phyloP scores from a whole-genome alignment of 2,888 invertebrate species.

The Tetragonula carbonaria region DNA sequence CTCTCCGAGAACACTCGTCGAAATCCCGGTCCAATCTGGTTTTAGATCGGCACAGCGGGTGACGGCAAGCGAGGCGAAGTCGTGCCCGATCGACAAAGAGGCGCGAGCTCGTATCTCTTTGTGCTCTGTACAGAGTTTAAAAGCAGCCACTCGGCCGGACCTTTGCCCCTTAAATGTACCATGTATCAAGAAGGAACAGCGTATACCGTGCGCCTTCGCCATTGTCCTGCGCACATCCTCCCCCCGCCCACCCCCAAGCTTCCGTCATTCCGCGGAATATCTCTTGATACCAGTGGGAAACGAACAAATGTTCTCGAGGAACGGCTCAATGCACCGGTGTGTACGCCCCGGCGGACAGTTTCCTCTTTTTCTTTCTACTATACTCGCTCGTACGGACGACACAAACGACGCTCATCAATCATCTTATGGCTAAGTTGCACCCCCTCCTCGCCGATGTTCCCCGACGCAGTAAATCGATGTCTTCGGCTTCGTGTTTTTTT shows the following conservation, averaged over 20 bases:
- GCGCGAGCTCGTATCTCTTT: slow-evolving; percentile 31
- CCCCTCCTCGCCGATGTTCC: background rate
- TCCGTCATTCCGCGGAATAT: slow-evolving; percentile 75
- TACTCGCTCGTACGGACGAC: slow-evolving; percentile 37
- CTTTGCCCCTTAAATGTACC: slow-evolving; percentile 66
- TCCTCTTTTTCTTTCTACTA: slow-evolving; percentile 24
- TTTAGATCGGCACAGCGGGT: slow-evolving; percentile 1
- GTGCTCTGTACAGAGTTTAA: slow-evolving; percentile 35
- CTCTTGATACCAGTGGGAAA: slow-evolving; percentile 73
- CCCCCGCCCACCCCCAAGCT: no score
- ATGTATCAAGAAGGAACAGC: slow-evolving; percentile 42
- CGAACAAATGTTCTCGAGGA: slow-evolving; percentile 72
- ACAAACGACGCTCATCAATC: slow-evolving; percentile 61
- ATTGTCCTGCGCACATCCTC: slow-evolving; percentile 74
- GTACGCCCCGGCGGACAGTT: slow-evolving; percentile 42
- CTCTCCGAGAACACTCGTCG: background rate
- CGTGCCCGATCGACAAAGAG: slow-evolving; percentile 18
- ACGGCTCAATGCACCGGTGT: slow-evolving; percentile 55
- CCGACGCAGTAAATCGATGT: slow-evolving; percentile 18
- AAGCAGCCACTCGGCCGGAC: slow-evolving; percentile 44
- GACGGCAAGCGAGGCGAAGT: slow-evolving; percentile 8
- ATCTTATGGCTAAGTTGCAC: slow-evolving; percentile 36
- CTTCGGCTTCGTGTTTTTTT: background rate
- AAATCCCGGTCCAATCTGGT: slow-evolving; percentile 3
- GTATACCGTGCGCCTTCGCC: slow-evolving; percentile 58